Percentiles rank a stretch among this genome's conserved stretches.
These are phyloP conservation scores for Poliocrania exsul DNA, from an alignment of 2,797 vertebrate species.

Conservation along the genomic window DNA sequence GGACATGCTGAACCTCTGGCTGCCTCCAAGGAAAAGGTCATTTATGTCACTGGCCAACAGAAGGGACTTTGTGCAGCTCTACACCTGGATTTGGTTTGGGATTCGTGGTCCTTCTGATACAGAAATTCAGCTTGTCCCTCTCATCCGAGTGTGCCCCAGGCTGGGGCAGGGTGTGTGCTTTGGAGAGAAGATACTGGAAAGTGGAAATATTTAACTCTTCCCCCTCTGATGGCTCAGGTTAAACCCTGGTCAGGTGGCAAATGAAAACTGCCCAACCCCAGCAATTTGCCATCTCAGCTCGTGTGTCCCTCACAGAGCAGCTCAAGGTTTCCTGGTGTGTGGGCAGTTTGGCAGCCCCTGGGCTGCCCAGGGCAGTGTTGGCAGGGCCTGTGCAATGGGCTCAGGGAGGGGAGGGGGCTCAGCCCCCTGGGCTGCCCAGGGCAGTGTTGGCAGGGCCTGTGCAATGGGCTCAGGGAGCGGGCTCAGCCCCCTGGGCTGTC, in stretches of 20 bases:
- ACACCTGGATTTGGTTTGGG: neutral
- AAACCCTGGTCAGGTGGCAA: neutral
- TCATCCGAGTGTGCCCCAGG: neutral
- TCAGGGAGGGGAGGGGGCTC: too few species aligned
- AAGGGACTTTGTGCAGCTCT: neutral
- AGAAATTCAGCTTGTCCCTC: neutral
- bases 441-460: neutral
- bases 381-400: neutral
- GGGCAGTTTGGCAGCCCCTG: neutral
- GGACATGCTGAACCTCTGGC: neutral
- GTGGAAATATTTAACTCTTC: neutral
- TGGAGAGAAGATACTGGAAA: neutral
- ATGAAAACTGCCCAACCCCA: neutral
- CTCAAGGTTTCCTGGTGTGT: neutral
- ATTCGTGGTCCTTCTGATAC: fast-evolving
- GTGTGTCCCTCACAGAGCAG: neutral
- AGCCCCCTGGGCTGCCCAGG: too few species aligned
- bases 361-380: neutral
- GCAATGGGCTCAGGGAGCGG: neutral
- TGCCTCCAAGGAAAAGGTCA: neutral
- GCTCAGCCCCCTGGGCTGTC: neutral
- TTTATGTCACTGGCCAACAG: neutral
- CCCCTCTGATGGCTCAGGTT: neutral
- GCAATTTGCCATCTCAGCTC: neutral
- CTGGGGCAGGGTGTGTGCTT: neutral